Conservation (phyloP, 2,797 vertebrate species). For the Artibeus lituratus region DNA sequence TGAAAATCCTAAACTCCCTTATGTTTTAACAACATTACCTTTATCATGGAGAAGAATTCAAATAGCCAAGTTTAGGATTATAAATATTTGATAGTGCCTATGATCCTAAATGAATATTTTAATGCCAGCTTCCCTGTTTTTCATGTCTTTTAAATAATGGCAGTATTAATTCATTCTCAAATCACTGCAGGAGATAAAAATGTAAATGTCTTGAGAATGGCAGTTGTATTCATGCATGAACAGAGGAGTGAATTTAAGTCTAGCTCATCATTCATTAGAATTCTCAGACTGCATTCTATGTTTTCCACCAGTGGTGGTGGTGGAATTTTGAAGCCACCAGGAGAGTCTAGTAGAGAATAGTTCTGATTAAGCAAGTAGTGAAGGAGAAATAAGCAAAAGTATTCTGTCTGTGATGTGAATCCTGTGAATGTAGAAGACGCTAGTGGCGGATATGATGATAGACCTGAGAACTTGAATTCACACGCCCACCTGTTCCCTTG, state of each 20-base stretch:
- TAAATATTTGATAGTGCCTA: neutral
- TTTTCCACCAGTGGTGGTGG: neutral
- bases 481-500: neutral
- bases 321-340: neutral
- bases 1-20: neutral
- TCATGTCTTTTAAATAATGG: neutral
- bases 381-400: neutral
- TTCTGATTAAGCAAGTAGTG: neutral
- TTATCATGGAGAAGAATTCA: neutral
- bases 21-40: neutral
- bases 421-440: neutral
- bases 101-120: neutral
- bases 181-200: neutral
- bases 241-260: neutral
- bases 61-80: neutral
- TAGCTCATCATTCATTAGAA: neutral
- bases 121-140: neutral
- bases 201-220: neutral
- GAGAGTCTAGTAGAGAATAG: neutral
- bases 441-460: neutral
- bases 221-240: neutral
- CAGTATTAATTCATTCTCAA: neutral
- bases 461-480: neutral
- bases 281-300: neutral
- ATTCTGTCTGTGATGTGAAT: neutral